A percentile compares a stretch with the other conserved stretches of the same genome.
Evolutionary conservation across 2,113 vertebrate genomes (phyloP).

Genomic region (Xenus cinereus): DNA sequence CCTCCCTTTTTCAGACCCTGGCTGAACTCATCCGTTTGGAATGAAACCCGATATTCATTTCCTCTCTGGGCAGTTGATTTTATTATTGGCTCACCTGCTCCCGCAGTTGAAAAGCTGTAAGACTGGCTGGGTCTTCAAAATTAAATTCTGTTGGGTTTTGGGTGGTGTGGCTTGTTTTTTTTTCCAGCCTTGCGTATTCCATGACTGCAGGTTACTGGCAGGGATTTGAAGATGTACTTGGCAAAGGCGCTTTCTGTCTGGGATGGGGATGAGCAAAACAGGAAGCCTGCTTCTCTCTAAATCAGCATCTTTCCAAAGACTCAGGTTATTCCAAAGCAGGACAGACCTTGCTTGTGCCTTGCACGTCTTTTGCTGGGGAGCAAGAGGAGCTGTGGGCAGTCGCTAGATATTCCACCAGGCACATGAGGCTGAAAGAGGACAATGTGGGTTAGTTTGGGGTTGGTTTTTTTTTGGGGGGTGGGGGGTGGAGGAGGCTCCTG

Average conservation of each 20-base stretch:
- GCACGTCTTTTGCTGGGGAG: neutral
- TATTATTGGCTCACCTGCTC: conserved; percentile 52
- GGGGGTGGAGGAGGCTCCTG: neutral
- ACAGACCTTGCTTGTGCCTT: neutral
- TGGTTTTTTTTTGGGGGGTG: too few species aligned
- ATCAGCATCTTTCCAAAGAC: neutral
- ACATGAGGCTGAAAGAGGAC: neutral
- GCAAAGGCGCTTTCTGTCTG: conserved; percentile 21
- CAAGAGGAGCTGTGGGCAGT: neutral
- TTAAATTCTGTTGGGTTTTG: conserved; percentile 18
- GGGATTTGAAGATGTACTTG: neutral
- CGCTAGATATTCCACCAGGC: neutral
- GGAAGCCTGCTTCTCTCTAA: neutral
- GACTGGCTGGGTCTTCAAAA: conserved; percentile 27
- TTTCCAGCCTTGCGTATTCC: neutral
- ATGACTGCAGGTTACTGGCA: conserved; percentile 38
- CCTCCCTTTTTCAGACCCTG: neutral
- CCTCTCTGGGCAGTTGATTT: conserved; percentile 55
- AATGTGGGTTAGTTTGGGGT: neutral
- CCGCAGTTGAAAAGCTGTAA: neutral
- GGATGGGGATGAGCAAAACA: conserved; percentile 22
- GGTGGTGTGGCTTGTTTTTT: neutral
- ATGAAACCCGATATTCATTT: conserved; percentile 59
- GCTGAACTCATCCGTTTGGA: conserved; percentile 58
- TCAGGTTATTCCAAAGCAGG: neutral